Evolutionary conservation across 2,888 invertebrate genomes (phyloP).

Genomic region (Metallyticus violacea): DNA sequence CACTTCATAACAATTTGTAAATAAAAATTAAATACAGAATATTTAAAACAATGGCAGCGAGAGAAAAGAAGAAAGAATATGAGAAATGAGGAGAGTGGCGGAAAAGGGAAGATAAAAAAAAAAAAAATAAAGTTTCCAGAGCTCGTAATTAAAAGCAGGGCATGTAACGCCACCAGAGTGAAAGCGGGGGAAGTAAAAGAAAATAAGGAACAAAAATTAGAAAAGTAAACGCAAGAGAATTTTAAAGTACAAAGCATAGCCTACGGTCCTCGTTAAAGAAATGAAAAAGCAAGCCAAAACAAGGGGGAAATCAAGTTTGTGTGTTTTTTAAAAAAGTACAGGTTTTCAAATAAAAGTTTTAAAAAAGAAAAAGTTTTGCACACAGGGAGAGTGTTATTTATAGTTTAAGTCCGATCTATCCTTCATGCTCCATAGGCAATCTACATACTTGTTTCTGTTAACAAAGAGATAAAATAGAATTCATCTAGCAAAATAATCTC

Average conservation of each 20-base stretch:
- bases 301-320: slow-evolving; percentile 21
- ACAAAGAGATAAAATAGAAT: too few relatives aligned
- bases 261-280: slow-evolving; percentile 26
- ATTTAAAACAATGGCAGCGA: not conserved
- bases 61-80: not conserved
- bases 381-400: too few relatives aligned
- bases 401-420: too few relatives aligned
- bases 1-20: not conserved
- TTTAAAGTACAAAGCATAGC: slow-evolving; percentile 23
- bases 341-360: not conserved
- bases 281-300: slow-evolving; percentile 21
- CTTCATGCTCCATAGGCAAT: too few relatives aligned
- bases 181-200: not conserved
- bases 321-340: not conserved
- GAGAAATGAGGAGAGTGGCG: not conserved
- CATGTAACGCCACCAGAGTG: not conserved
- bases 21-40: not conserved
- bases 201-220: slow-evolving; percentile 17
- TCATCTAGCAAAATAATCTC: too few relatives aligned
- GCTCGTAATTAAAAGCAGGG: slow-evolving; percentile 1
- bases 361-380: too few relatives aligned
- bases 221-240: slow-evolving; percentile 22
- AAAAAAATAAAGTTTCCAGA: not conserved
- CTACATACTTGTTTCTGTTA: too few relatives aligned
- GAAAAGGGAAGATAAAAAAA: not conserved